These are phyloP conservation scores for Tetragnatha montana DNA, from an alignment of 2,888 invertebrate species.

Conservation along the genomic window DNA sequence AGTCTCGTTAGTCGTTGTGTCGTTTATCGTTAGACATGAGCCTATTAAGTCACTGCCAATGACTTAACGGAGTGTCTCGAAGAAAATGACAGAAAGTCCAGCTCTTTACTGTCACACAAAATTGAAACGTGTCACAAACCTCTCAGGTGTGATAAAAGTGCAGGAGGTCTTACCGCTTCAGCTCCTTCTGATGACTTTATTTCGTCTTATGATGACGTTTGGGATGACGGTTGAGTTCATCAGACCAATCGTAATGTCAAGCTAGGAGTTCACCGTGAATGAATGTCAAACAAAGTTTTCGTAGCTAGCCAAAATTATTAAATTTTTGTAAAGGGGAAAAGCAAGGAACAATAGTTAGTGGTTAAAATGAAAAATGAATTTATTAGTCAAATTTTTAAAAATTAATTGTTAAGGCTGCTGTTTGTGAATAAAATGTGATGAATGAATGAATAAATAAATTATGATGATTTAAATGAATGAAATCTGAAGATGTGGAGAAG, in stretches of 20 bases:
- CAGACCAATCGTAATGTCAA: conserved; percentile 3
- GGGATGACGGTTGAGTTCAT: conserved; percentile 29
- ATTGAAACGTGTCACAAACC: conserved; percentile 28
- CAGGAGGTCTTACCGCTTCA: conserved; percentile 16
- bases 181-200: conserved; percentile 11
- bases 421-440: too few species aligned
- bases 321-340: neutral
- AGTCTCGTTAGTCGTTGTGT: too few species aligned
- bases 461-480: too few species aligned
- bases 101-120: neutral
- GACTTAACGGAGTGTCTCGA: neutral
- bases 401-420: too few species aligned
- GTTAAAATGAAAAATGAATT: neutral
- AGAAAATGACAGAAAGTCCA: neutral
- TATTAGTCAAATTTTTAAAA: too few species aligned
- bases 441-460: too few species aligned
- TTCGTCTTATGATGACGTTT: neutral
- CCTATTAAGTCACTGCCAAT: too few species aligned
- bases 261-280: neutral
- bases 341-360: neutral
- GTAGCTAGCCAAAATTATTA: neutral
- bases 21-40: too few species aligned
- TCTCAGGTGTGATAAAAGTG: conserved; percentile 32
- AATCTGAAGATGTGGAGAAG: too few species aligned
- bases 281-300: neutral